Base-by-base conservation (phyloP, 2,797 vertebrate genomes). In the Gymnothorax javanicus region DNA sequence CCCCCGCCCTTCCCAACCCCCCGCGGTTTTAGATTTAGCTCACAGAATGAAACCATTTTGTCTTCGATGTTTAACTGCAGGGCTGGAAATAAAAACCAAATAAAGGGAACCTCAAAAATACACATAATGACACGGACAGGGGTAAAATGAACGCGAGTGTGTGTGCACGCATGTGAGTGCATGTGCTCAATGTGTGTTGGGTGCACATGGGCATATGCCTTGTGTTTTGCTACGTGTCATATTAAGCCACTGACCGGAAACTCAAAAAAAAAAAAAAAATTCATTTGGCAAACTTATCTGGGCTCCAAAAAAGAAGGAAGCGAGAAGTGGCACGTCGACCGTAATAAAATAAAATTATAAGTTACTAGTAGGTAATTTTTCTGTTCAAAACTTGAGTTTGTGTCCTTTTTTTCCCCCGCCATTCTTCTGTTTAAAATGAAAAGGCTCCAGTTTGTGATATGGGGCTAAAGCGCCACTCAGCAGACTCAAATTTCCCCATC, bases 261-360 rank as follows among this genome's bases (percentile, higher is more conserved):
- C 89, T 91, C 88, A 25, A 92, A 92, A 87, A 86, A 67, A 71
- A 84, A 91, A 87, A 91, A 84, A 27, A 7, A 87, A 84, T 91
- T 89, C 86, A 83, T 94, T 93, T 94, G 93, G 93, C 91, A 92
- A 89, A 91, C 90, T 79, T 79, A 88, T 88, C 25, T 85, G 50
- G 86, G 87, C 60, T 89, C 83, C 86, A 84, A 86, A 88, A 88
- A 89, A 87, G 54, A 71, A 88, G 54, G 58, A 57, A 43, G 54
- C 86, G 86, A 88, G 89, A 91, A 59, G 60, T 58, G 88, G 90
- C 89, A 88, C 93, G 92, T 90, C 82, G 50, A 90, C 85, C 87
- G 91, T 90, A 89, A 91, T 89, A 91, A 93, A 89, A 89, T 60
- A 88, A 23, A 20, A 86, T 84, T 85, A 87, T 88, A 84, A 88